Conservation (phyloP, 2,797 vertebrate genomes). For the Pangasius sanitwongsei region DNA sequence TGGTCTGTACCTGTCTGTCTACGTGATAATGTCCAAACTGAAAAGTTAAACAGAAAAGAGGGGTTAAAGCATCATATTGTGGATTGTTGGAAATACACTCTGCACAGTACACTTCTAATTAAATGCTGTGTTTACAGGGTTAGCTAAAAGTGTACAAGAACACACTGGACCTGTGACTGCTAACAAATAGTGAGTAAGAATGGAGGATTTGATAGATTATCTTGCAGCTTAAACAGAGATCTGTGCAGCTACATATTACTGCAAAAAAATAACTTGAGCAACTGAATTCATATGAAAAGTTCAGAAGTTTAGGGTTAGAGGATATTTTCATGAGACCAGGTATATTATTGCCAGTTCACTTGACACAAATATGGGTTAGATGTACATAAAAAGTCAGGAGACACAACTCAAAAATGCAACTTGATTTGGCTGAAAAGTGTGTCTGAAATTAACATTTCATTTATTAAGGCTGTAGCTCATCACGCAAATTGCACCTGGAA, state of each 20-base stretch:
- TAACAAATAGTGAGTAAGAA: background rate
- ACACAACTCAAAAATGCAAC: background rate
- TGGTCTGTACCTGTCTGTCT: conserved; percentile 75
- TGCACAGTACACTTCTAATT: background rate
- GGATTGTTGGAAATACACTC: background rate
- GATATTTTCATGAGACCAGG: background rate
- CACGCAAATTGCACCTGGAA: background rate
- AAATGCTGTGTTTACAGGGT: background rate
- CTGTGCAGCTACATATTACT: background rate
- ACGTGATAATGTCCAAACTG: conserved; percentile 80
- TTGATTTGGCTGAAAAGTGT: background rate
- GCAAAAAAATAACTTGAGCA: background rate
- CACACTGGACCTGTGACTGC: background rate
- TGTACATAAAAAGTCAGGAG: background rate
- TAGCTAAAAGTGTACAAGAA: background rate
- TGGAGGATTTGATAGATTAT: background rate
- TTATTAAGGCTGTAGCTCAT: background rate
- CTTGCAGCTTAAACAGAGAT: background rate
- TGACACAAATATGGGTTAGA: background rate
- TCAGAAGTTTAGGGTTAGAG: background rate
- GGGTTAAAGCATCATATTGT: conserved; percentile 65
- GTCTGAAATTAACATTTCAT: background rate
- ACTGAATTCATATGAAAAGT: background rate
- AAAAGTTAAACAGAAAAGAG: conserved; percentile 76
- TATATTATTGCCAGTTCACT: background rate